A percentile compares a stretch with the other conserved stretches of the same genome.
Evolutionary conservation across 2,888 invertebrate genomes (phyloP).

Genomic region (Cryptus viduatorius): DNA sequence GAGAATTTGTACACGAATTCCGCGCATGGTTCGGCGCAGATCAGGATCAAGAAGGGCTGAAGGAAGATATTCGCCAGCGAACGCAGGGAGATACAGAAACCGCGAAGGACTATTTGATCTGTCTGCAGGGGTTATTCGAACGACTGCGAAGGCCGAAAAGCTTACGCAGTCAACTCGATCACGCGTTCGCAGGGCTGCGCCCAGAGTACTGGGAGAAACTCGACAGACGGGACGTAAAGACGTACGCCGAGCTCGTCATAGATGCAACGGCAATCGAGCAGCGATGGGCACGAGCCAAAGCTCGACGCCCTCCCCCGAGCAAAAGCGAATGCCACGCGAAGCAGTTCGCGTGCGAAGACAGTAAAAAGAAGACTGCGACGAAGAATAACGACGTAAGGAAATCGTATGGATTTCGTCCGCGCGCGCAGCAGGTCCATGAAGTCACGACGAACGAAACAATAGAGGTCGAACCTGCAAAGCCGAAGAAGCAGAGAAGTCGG

Average conservation of each 20-base stretch:
- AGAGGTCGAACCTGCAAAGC: too few species aligned
- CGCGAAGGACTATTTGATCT: background rate
- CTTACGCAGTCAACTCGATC: background rate
- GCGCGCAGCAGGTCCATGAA: background rate
- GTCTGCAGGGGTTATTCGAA: background rate
- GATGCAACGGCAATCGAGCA: too few species aligned
- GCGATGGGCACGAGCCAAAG: background rate
- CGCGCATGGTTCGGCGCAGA: background rate
- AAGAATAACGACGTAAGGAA: background rate
- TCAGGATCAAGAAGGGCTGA: background rate
- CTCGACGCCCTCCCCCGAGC: background rate
- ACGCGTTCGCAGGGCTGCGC: background rate
- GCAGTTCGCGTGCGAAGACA: background rate
- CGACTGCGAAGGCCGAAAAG: background rate
- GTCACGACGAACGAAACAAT: background rate
- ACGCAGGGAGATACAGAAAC: background rate
- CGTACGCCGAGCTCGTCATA: background rate
- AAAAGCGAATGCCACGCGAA: background rate
- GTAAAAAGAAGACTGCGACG: fast-evolving
- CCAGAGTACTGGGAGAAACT: conserved; percentile 9
- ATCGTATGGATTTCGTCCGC: background rate
- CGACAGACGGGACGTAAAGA: background rate
- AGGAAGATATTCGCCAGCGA: background rate
- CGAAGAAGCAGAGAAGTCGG: too few species aligned
- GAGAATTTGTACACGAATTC: background rate